phyloP scores from a whole-genome alignment of 2,113 vertebrate genomes.

The Hyaena hyaena region DNA sequence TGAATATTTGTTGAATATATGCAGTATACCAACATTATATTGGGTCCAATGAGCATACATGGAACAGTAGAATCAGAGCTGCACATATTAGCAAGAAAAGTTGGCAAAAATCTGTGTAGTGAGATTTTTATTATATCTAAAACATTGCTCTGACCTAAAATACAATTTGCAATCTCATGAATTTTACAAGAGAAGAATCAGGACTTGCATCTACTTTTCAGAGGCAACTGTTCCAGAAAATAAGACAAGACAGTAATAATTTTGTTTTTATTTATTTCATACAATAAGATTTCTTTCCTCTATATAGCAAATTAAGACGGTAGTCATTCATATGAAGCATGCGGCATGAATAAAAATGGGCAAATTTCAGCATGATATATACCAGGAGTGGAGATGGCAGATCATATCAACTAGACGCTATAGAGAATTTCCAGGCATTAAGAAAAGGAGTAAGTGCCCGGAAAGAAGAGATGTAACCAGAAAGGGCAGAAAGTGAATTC shows the following conservation, averaged over 20 bases:
- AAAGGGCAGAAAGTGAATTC: neutral
- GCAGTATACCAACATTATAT: neutral
- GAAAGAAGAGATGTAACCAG: neutral
- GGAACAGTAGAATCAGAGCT: neutral
- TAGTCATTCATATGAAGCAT: neutral
- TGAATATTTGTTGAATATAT: neutral
- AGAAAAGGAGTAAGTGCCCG: neutral
- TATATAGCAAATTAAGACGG: neutral
- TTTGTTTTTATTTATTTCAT: conserved; percentile 38
- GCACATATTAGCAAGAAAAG: neutral
- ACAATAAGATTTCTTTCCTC: neutral
- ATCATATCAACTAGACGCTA: neutral
- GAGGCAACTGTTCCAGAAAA: neutral
- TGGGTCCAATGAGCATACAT: no score
- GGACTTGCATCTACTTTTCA: neutral
- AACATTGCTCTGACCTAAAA: neutral
- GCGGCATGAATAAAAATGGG: neutral
- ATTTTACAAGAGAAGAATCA: neutral
- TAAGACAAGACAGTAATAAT: neutral
- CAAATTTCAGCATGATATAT: neutral
- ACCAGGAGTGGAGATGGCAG: neutral
- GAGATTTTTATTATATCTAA: neutral
- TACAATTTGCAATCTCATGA: neutral
- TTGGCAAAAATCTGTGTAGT: neutral
- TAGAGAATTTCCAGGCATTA: neutral